Conservation (phyloP, 2,797 vertebrate genomes). For the Hoplostethus atlanticus region DNA sequence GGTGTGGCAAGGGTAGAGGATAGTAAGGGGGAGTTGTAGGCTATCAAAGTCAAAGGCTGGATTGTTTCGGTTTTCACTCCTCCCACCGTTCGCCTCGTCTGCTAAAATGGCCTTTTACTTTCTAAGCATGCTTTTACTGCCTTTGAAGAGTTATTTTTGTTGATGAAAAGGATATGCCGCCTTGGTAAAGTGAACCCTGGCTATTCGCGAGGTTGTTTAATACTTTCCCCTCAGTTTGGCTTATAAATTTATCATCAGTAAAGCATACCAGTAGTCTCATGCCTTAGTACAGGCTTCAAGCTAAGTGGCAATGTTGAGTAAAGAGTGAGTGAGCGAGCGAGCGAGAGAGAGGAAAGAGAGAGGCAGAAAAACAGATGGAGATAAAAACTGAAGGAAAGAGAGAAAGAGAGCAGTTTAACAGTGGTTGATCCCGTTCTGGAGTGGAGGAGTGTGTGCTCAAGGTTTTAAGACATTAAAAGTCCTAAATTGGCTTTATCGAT, state of each 20-base stretch:
- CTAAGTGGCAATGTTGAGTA: conserved; percentile 71
- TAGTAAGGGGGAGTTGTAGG: conserved; percentile 36
- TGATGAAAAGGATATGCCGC: conserved; percentile 86
- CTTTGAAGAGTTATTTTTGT: conserved; percentile 87
- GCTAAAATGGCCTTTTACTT: conserved; percentile 86
- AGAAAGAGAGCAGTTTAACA: conserved; percentile 55
- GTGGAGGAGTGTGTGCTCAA: conserved; percentile 57
- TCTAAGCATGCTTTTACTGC: conserved; percentile 86
- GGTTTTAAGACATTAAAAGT: conserved; percentile 81
- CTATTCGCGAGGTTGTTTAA: conserved; percentile 83
- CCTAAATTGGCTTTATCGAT: conserved; percentile 79
- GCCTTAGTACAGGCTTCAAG: conserved; percentile 71
- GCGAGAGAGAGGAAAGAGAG: conserved; percentile 31
- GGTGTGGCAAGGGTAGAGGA: conserved; percentile 55
- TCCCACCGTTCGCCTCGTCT: conserved; percentile 61
- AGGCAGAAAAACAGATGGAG: conserved; percentile 19
- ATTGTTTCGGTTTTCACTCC: conserved; percentile 75
- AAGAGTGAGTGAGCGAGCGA: conserved; percentile 56
- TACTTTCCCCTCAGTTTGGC: conserved; percentile 83
- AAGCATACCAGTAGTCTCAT: conserved; percentile 79
- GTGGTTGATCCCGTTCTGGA: conserved; percentile 62
- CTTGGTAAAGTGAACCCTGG: conserved; percentile 77
- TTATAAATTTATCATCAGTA: conserved; percentile 87
- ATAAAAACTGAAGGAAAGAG: conserved; percentile 42
- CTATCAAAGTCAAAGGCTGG: conserved; percentile 68